Percentiles rank a stretch among this genome's conserved stretches.
Evolutionary conservation across 2,888 invertebrate genomes (phyloP).

Genomic region (Dolomedes plantarius): DNA sequence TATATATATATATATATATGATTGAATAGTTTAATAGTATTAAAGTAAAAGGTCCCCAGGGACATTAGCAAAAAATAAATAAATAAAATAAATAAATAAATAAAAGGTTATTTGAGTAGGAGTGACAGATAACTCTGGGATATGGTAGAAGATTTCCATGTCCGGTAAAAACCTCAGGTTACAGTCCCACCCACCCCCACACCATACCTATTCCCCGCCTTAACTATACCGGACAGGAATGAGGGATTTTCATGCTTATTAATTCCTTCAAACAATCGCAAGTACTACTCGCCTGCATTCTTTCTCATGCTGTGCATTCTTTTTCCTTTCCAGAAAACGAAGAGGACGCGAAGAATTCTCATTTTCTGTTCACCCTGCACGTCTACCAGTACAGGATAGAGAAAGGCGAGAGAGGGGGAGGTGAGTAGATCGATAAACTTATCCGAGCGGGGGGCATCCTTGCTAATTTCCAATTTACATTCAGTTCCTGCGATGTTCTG

Average conservation of each 20-base stretch:
- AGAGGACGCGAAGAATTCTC: slow-evolving; percentile 91
- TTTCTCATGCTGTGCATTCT: no score
- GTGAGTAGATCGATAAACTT: slow-evolving; percentile 78
- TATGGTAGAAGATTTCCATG: no score
- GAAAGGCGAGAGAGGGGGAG: slow-evolving; percentile 89
- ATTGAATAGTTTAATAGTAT: no score
- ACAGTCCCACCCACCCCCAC: no score
- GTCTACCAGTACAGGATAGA: slow-evolving; percentile 96
- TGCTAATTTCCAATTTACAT: slow-evolving; percentile 18
- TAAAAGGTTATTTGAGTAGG: no score
- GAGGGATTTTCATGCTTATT: neutral
- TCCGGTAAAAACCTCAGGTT: no score
- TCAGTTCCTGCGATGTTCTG: neutral
- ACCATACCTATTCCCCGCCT: no score
- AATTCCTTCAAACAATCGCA: slow-evolving; percentile 1
- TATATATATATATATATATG: no score
- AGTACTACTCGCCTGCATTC: neutral
- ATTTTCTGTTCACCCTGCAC: slow-evolving; percentile 95
- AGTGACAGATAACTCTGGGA: no score
- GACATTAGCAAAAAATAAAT: no score
- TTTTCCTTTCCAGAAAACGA: slow-evolving; percentile 47
- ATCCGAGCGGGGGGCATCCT: neutral
- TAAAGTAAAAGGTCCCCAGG: no score
- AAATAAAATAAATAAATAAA: no score
- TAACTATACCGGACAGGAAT: neutral